A percentile compares a stretch with the other conserved stretches of the same genome.
Evolutionary conservation across 2,113 vertebrate species (phyloP).

Genomic region (Atlantisia rogersi): DNA sequence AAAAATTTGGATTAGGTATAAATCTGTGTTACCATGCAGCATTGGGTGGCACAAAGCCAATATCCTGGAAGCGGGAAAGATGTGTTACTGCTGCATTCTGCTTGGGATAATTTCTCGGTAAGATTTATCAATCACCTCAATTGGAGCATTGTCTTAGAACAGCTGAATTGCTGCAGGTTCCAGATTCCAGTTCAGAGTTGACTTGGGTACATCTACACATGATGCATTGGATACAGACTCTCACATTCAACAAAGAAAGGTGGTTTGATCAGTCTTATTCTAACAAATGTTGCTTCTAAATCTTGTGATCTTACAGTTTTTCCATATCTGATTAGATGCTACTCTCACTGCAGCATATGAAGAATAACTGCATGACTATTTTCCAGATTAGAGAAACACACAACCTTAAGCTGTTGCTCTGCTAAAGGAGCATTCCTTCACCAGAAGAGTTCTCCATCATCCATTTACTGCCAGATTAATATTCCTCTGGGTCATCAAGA

Average conservation of each 20-base stretch:
- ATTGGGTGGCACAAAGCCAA: background rate
- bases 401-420: background rate
- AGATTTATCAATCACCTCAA: background rate
- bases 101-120: background rate
- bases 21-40: background rate
- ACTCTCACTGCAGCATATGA: background rate
- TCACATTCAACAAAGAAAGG: background rate
- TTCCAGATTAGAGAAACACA: background rate
- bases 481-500: background rate
- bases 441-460: background rate
- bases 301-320: background rate
- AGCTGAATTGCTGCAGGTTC: background rate
- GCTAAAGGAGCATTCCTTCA: background rate
- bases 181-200: background rate
- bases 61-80: background rate
- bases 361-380: background rate
- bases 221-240: background rate
- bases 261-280: background rate
- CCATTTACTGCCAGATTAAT: background rate
- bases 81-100: background rate
- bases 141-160: background rate
- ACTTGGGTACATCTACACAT: background rate
- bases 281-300: background rate
- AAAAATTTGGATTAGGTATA: background rate
- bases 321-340: background rate